Percentiles rank a stretch among this genome's conserved stretches.
These are phyloP conservation scores for Scaptomyza montana DNA, from an alignment of 1,140 invertebrate genomes.

Conservation along the genomic window DNA sequence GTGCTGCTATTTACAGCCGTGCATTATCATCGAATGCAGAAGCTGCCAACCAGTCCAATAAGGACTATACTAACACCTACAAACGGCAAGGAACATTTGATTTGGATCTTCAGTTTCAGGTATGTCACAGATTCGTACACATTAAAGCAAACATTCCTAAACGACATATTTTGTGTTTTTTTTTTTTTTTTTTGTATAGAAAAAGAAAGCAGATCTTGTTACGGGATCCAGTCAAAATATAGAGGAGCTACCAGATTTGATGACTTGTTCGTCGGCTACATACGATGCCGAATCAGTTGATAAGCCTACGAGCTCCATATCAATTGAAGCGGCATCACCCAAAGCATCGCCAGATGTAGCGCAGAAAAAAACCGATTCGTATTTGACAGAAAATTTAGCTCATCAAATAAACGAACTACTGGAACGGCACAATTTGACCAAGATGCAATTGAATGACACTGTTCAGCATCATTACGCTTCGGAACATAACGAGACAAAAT, in stretches of 20 bases:
- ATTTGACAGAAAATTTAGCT: slow-evolving; percentile 46
- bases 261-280: slow-evolving; percentile 71
- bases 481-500: slow-evolving; percentile 24
- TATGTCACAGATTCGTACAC: background rate
- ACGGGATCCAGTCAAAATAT: slow-evolving; percentile 13
- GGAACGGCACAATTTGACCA: slow-evolving; percentile 52
- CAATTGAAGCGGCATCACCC: slow-evolving; percentile 11
- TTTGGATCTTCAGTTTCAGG: slow-evolving; percentile 52
- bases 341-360: background rate
- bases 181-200: slow-evolving; percentile 14
- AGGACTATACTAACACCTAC: slow-evolving; percentile 26
- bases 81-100: slow-evolving; percentile 66
- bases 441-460: slow-evolving; percentile 13
- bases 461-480: slow-evolving; percentile 12
- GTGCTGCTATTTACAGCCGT: background rate
- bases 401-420: slow-evolving; percentile 62
- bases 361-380: slow-evolving; percentile 38
- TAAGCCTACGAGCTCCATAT: slow-evolving; percentile 3
- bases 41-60: background rate
- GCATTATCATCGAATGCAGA: background rate
- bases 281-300: slow-evolving; percentile 61
- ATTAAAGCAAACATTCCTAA: background rate
- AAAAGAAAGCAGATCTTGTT: slow-evolving; percentile 6
- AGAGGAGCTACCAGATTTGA: slow-evolving; percentile 63
- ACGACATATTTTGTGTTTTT: no score